Evolutionary conservation across 2,797 vertebrate genomes (phyloP).

Genomic region (Lagorchestes hirsutus): DNA sequence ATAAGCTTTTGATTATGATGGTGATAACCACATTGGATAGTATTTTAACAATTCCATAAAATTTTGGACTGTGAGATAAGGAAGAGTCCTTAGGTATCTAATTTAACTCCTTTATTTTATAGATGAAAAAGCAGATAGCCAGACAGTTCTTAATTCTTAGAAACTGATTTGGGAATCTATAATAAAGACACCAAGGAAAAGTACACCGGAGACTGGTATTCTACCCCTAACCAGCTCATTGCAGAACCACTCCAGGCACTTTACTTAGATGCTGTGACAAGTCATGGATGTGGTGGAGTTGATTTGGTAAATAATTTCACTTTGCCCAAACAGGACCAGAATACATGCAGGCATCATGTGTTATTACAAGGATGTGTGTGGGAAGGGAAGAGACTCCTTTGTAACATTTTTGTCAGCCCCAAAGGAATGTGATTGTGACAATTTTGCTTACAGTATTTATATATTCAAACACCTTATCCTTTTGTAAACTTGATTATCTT

Average conservation of each 20-base stretch:
- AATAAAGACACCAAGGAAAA: constrained; percentile 5
- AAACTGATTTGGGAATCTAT: background rate
- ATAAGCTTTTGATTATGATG: constrained; percentile 28
- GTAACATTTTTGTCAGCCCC: background rate
- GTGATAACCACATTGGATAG: constrained; percentile 4
- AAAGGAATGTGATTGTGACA: constrained; percentile 2
- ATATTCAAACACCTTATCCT: constrained; percentile 2
- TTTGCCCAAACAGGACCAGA: constrained; percentile 11
- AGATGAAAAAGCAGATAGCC: background rate
- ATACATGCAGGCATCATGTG: background rate
- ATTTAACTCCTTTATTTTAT: background rate
- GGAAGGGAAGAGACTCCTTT: background rate
- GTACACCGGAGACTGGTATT: background rate
- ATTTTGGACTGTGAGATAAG: constrained; percentile 4
- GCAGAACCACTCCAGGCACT: constrained; percentile 14
- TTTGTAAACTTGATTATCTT: background rate
- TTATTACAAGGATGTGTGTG: constrained; percentile 10
- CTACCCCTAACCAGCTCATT: background rate
- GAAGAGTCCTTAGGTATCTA: background rate
- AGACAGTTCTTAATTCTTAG: constrained; percentile 17
- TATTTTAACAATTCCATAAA: constrained; percentile 36
- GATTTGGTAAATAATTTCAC: background rate
- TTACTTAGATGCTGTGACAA: background rate
- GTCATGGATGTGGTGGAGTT: background rate
- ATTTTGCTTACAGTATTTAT: constrained; percentile 1